phyloP scores from a whole-genome alignment of 2,797 vertebrate genomes.

The Capromys pilorides region DNA sequence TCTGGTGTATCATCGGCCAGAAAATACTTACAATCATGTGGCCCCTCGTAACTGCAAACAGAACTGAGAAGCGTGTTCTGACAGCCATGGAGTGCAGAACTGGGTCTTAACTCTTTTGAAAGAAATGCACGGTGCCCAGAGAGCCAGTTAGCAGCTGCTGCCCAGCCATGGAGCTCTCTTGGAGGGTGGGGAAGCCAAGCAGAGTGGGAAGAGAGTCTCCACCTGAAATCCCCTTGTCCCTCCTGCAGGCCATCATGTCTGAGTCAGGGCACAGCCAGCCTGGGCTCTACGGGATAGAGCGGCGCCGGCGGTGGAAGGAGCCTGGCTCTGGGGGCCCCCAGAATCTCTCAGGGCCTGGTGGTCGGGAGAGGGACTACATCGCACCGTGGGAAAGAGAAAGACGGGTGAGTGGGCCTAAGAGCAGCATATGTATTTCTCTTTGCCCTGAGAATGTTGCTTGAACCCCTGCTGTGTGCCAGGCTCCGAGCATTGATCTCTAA shows the following conservation, averaged over 20 bases:
- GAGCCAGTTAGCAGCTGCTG: background rate
- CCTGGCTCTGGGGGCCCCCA: conserved; percentile 88
- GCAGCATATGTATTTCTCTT: background rate
- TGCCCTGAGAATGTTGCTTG: background rate
- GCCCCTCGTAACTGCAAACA: background rate
- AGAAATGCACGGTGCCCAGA: background rate
- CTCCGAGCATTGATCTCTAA: background rate
- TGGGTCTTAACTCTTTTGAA: background rate
- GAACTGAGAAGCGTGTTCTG: background rate
- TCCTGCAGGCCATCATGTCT: conserved; percentile 86
- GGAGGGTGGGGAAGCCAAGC: background rate
- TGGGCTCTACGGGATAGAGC: conserved; percentile 91
- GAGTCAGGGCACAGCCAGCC: conserved; percentile 96
- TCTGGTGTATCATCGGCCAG: background rate
- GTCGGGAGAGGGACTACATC: conserved; percentile 90
- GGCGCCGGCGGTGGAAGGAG: conserved; percentile 92
- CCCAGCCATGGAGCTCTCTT: background rate
- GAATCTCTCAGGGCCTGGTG: conserved; percentile 92
- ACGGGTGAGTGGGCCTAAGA: conserved; percentile 75
- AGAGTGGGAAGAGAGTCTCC: background rate
- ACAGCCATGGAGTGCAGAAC: background rate
- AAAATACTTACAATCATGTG: background rate
- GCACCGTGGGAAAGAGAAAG: conserved; percentile 88
- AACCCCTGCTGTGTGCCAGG: background rate
- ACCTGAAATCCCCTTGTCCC: background rate